phyloP scores from a whole-genome alignment of 23 tunicate species.

The Ciona savignyi region DNA sequence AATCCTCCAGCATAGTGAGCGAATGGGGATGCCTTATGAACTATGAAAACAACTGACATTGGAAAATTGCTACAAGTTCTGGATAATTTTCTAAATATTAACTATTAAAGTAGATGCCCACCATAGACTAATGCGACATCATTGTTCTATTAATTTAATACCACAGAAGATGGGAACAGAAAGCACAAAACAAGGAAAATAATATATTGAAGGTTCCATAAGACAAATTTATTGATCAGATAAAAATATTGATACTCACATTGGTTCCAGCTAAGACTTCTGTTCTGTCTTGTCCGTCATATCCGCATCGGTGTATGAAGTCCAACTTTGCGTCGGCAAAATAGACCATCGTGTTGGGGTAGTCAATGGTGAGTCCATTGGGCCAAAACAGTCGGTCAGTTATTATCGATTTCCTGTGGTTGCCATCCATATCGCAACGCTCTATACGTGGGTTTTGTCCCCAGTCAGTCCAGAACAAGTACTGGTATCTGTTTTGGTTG shows the following conservation, averaged over 20 bases:
- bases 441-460: slow-evolving; percentile 85
- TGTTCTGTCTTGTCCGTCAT: slow-evolving; percentile 47
- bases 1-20: slow-evolving; percentile 64
- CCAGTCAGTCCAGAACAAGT: slow-evolving; percentile 92
- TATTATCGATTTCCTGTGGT: slow-evolving; percentile 26
- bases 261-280: slow-evolving; percentile 54
- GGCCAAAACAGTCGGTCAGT: slow-evolving; percentile 79
- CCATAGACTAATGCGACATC: no score
- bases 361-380: slow-evolving; percentile 79
- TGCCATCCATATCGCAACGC: slow-evolving; percentile 72
- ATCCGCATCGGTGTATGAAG: slow-evolving; percentile 70
- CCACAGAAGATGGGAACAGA: no score
- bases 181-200: no score
- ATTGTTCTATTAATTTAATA: no score
- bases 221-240: no score
- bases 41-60: no score
- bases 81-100: no score
- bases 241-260: no score
- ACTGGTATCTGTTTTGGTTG: slow-evolving; percentile 34
- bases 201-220: no score
- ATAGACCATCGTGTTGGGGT: slow-evolving; percentile 59
- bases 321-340: slow-evolving; percentile 91
- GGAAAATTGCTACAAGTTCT: no score
- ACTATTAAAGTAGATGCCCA: no score
- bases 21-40: slow-evolving; percentile 67